These are phyloP conservation scores for Spatulosminthurus flaviceps DNA, from an alignment of 2,888 invertebrate genomes.

Conservation along the genomic window DNA sequence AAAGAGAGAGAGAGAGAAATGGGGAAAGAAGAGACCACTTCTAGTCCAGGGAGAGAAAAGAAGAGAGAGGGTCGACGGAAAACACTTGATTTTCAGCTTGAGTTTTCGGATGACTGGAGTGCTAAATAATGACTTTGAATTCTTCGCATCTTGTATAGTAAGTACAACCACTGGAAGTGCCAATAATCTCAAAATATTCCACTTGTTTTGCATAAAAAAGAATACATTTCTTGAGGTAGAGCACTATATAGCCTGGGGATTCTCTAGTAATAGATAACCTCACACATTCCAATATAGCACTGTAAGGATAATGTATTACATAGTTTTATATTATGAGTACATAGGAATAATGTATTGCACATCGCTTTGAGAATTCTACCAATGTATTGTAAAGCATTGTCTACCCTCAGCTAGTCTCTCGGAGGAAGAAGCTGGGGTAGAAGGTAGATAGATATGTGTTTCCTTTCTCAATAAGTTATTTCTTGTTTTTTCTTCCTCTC, in stretches of 20 bases:
- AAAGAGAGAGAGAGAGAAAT: not conserved
- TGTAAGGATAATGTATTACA: not conserved
- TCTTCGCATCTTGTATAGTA: conserved; percentile 11
- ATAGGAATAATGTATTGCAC: no score
- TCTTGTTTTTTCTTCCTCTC: not conserved
- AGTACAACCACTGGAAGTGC: not conserved
- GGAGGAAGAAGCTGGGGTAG: no score
- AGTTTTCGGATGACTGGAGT: conserved; percentile 40
- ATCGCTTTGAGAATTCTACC: no score
- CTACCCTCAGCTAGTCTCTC: no score
- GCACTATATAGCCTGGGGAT: not conserved
- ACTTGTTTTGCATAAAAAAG: conserved; percentile 32
- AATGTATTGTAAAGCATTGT: no score
- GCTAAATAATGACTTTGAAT: conserved; percentile 44
- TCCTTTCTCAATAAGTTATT: not conserved
- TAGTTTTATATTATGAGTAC: not conserved
- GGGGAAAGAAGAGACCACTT: not conserved
- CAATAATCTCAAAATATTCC: not conserved
- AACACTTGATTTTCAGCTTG: conserved; percentile 47
- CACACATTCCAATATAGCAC: not conserved
- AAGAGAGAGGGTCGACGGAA: conserved; percentile 37
- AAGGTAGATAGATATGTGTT: no score
- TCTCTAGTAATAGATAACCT: not conserved
- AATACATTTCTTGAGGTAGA: not conserved
- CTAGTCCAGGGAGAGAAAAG: conserved; percentile 2